Evolutionary conservation across 1,140 invertebrate genomes (phyloP).

Genomic region (Camponotus pennsylvanicus): DNA sequence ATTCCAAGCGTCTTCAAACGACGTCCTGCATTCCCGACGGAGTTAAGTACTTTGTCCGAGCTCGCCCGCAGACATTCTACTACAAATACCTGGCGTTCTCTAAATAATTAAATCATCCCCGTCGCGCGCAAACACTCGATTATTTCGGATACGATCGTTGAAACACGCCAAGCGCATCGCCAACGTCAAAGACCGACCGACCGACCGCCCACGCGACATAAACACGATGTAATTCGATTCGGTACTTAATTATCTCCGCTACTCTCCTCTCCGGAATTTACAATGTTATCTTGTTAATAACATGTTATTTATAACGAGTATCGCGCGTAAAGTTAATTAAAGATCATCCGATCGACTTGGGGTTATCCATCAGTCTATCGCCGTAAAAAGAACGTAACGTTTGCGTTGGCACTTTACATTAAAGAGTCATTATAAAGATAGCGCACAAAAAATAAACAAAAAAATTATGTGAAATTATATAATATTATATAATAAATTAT

Average conservation of each 20-base stretch:
- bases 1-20: slow-evolving; percentile 45
- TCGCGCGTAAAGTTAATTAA: slow-evolving; percentile 25
- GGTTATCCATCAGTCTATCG: neutral
- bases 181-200: neutral
- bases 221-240: slow-evolving; percentile 21
- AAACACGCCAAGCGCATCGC: neutral
- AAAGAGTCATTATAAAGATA: neutral
- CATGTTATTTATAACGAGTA: slow-evolving; percentile 13
- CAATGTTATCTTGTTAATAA: slow-evolving; percentile 14
- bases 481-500: too few species aligned
- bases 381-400: neutral
- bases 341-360: slow-evolving; percentile 10
- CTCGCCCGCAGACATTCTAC: slow-evolving; percentile 18
- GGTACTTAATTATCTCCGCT: neutral
- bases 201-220: neutral
- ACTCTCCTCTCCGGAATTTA: neutral
- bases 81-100: slow-evolving; percentile 36
- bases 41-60: slow-evolving; percentile 25
- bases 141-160: slow-evolving; percentile 20
- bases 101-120: slow-evolving; percentile 52
- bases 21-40: slow-evolving; percentile 19
- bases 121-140: slow-evolving; percentile 27
- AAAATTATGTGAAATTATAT: neutral
- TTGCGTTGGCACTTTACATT: neutral
- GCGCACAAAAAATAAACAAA: neutral